These are phyloP conservation scores for Seladonia tumulorum DNA, from an alignment of 2,888 invertebrate species.

Conservation along the genomic window DNA sequence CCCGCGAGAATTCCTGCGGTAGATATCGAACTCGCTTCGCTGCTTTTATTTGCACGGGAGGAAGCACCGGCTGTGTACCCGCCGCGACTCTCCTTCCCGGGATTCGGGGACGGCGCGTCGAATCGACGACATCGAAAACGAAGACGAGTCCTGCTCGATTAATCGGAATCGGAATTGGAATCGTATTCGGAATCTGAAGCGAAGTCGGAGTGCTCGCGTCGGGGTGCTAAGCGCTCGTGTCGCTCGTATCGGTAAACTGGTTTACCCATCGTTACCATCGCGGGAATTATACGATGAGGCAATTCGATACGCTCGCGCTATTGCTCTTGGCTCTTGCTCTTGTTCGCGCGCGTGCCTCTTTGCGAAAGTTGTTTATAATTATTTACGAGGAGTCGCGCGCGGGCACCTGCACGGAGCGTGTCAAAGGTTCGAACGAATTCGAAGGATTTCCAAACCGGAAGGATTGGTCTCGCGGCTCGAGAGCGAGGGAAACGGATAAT, in stretches of 20 bases:
- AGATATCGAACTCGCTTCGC: slow-evolving; percentile 62
- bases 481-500: slow-evolving; percentile 12
- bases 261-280: slow-evolving; percentile 72
- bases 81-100: neutral
- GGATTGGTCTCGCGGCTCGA: slow-evolving; percentile 33
- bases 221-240: slow-evolving; percentile 36
- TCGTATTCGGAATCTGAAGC: neutral
- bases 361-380: slow-evolving; percentile 61
- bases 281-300: slow-evolving; percentile 60
- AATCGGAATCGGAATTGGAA: slow-evolving; percentile 3
- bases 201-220: neutral
- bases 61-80: slow-evolving; percentile 19
- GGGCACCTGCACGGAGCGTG: slow-evolving; percentile 40
- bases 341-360: neutral
- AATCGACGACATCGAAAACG: slow-evolving; percentile 12
- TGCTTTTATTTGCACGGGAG: slow-evolving; percentile 52
- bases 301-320: slow-evolving; percentile 63
- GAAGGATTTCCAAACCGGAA: slow-evolving; percentile 31
- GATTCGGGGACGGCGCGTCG: neutral
- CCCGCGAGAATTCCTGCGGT: slow-evolving; percentile 68
- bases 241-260: slow-evolving; percentile 64
- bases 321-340: neutral
- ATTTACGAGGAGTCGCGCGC: slow-evolving; percentile 66
- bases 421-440: slow-evolving; percentile 1
- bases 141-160: neutral